Evolutionary conservation across 2,888 invertebrate genomes (phyloP).

Genomic region (Drosophila leonis): DNA sequence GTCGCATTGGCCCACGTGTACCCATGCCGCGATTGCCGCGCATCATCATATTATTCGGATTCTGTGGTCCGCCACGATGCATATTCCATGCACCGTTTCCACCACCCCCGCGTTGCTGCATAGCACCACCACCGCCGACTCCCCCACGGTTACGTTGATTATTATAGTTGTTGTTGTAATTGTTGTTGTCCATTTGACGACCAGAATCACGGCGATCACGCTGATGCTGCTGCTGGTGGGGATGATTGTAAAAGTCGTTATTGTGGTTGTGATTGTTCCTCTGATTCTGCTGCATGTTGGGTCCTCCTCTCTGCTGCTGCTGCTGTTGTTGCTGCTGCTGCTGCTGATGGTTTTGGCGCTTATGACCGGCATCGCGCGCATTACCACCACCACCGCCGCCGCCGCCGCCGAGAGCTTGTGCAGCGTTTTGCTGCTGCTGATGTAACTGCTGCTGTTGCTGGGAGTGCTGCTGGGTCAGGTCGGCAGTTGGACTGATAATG

Average conservation of each 20-base stretch:
- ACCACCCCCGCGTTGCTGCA: conserved; percentile 68
- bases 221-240: conserved; percentile 60
- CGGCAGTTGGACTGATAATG: conserved; percentile 91
- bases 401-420: conserved; percentile 65
- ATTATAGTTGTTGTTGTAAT: conserved; percentile 81
- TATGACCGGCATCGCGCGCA: conserved; percentile 84
- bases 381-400: conserved; percentile 77
- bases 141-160: conserved; percentile 82
- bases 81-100: conserved; percentile 83
- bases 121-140: conserved; percentile 81
- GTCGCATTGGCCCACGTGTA: conserved; percentile 84
- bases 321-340: conserved; percentile 70
- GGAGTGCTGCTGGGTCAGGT: conserved; percentile 88
- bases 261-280: conserved; percentile 56
- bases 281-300: conserved; percentile 64
- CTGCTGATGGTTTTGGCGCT: conserved; percentile 79
- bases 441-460: conserved; percentile 68
- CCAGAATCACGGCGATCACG: conserved; percentile 85
- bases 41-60: conserved; percentile 81
- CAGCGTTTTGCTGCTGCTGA: conserved; percentile 67
- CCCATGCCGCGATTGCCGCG: conserved; percentile 82
- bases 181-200: conserved; percentile 81
- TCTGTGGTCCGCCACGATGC: conserved; percentile 83
- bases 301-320: conserved; percentile 66
- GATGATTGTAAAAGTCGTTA: conserved; percentile 78